These are phyloP conservation scores for Venusia cambrica DNA, from an alignment of 2,888 invertebrate genomes.

Conservation along the genomic window DNA sequence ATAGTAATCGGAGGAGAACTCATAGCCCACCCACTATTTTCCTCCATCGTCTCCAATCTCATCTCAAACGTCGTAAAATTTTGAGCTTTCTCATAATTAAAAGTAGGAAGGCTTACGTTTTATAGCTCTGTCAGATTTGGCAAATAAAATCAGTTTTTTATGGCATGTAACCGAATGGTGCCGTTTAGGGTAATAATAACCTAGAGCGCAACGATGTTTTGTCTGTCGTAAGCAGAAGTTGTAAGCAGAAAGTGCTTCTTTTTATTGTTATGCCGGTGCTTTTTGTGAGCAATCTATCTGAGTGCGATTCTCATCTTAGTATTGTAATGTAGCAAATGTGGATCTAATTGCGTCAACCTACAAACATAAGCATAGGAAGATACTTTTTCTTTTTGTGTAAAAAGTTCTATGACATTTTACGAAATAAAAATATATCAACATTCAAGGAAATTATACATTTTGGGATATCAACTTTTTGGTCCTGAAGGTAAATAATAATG, in stretches of 20 bases:
- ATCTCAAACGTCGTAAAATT: constrained; percentile 17
- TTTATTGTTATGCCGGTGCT: not conserved
- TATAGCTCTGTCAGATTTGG: constrained; percentile 21
- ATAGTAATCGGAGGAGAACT: too few relatives aligned
- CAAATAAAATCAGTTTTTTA: constrained; percentile 20
- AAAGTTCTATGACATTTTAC: too few relatives aligned
- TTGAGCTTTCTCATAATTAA: constrained; percentile 19
- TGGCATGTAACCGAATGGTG: constrained; percentile 11
- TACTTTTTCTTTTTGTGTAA: too few relatives aligned
- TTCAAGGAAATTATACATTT: too few relatives aligned
- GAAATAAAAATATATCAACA: too few relatives aligned
- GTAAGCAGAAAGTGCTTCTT: not conserved
- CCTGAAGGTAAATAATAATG: too few relatives aligned
- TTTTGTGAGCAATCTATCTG: not conserved
- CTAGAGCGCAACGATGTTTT: constrained; percentile 1
- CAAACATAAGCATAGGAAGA: too few relatives aligned
- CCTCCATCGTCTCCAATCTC: constrained; percentile 6
- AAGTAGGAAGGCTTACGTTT: constrained; percentile 16
- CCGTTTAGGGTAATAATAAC: constrained; percentile 7
- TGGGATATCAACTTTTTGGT: too few relatives aligned
- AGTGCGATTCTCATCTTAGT: not conserved
- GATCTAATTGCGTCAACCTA: too few relatives aligned
- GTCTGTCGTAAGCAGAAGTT: constrained; percentile 7
- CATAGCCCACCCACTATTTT: too few relatives aligned
- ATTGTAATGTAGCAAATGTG: too few relatives aligned